A percentile compares a stretch with the other conserved stretches of the same genome.
phyloP scores from a whole-genome alignment of 2,113 vertebrate species.

The Aphyosemion australe region DNA sequence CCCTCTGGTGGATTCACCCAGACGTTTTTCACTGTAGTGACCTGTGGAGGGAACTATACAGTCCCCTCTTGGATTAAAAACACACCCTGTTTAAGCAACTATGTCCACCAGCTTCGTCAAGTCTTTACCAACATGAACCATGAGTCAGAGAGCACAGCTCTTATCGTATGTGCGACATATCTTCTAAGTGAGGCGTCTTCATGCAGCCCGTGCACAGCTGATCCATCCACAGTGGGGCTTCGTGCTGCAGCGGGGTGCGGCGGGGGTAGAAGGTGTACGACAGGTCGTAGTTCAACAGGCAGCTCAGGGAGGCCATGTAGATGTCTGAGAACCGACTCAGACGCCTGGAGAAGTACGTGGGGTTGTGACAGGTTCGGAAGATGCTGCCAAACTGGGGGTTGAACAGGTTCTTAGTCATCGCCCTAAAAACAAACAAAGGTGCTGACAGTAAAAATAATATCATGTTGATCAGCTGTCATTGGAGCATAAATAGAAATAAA shows the following conservation, averaged over 20 bases:
- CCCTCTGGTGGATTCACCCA: constrained; percentile 40
- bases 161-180: constrained; percentile 85
- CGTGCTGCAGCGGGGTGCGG: constrained; percentile 84
- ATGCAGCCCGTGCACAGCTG: constrained; percentile 87
- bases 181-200: constrained; percentile 83
- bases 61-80: constrained; percentile 14
- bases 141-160: constrained; percentile 32
- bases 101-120: constrained; percentile 21
- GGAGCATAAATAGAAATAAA: too few species aligned
- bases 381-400: constrained; percentile 87
- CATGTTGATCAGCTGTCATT: background rate
- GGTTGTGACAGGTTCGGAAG: constrained; percentile 86
- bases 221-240: constrained; percentile 87
- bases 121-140: constrained; percentile 24
- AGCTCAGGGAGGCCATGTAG: constrained; percentile 86
- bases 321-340: constrained; percentile 85
- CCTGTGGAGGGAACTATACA: background rate
- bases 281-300: constrained; percentile 83
- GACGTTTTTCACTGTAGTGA: constrained; percentile 12
- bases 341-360: constrained; percentile 85
- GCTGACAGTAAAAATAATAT: too few species aligned
- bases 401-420: constrained; percentile 83
- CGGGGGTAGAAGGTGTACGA: constrained; percentile 84
- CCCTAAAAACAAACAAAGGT: constrained; percentile 54
- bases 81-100: constrained; percentile 8